phyloP scores from a whole-genome alignment of 2,797 vertebrate genomes.

The Luscinia luscinia region DNA sequence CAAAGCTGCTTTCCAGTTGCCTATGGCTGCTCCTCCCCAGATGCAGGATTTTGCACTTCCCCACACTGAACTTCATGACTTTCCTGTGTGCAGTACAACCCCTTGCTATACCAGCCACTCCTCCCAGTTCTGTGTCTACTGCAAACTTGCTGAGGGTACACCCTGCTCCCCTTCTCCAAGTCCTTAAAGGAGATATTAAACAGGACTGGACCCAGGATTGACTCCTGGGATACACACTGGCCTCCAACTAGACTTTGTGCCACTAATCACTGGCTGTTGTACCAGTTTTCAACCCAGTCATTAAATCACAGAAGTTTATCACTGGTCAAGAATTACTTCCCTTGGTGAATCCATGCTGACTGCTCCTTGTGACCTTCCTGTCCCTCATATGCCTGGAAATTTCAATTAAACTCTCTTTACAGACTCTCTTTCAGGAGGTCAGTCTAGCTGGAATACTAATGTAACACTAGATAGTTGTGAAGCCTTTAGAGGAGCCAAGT shows the following conservation, averaged over 20 bases:
- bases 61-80: not conserved
- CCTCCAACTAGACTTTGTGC: not conserved
- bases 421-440: not conserved
- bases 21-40: not conserved
- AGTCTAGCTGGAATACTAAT: not conserved
- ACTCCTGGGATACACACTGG: not conserved
- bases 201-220: not conserved
- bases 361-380: not conserved
- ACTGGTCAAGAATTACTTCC: not conserved
- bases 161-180: not conserved
- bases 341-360: not conserved
- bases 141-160: not conserved
- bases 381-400: not conserved
- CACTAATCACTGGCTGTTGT: not conserved
- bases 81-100: not conserved
- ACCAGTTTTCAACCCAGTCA: not conserved
- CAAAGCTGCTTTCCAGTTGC: not conserved
- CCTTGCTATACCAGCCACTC: not conserved
- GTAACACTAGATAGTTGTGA: not conserved
- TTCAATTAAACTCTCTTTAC: not conserved
- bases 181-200: not conserved
- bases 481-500: not conserved
- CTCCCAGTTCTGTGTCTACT: not conserved
- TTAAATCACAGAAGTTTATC: not conserved
- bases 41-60: not conserved